Evolutionary conservation across 2,797 vertebrate species (phyloP), one percentile per base, ranked within the genome.

Genomic region (Peromyscus aztecus): DNA sequence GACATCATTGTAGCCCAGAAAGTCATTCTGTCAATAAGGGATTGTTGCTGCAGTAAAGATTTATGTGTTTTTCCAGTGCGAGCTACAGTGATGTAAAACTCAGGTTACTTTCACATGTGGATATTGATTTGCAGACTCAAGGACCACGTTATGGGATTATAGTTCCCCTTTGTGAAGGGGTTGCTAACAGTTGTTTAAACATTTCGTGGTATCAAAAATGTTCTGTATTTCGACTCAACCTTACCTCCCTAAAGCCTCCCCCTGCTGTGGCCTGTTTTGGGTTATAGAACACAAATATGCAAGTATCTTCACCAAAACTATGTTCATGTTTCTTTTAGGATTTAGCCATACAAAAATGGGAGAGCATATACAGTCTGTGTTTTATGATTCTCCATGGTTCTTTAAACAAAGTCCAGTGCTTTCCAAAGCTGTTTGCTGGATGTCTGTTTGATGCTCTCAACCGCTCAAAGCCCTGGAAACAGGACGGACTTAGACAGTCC

Each of bases 31-130:
- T 98, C 91, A 96, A 77, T 49, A 93, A 91, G 89, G 80, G 91
- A 91, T 83, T 98, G 85, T 98, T 97, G 96, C 93, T 98, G 97
- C 65, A 95, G 78, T 83, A 73, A 95, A 98, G 98, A 98, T 97
- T 81, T 96, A 37, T 93, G 77, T 84, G 16, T 90, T 98, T 98
- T 98, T 92, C 23, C 65, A 97, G 97, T 91, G 98, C 85, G 97
- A 98, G 34, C 96, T 88, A 95, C 61, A 89, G 80, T 96, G 97
- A 96, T 98, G 84, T 89, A 97, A 97, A 98, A 98, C 59, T 85
- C 52, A 89, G 96, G 88, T 77, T 78, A 16, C 57, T 90, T 63
- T 65, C 75, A 34, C 65, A 46, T 65, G 43, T 65, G 89, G 27
- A 52, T 24, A 19, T 94, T 69, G 67, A 49, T 92, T 89, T 96